Evolutionary conservation across 2,797 vertebrate genomes (phyloP).

Genomic region (Catostomus latipinnis): DNA sequence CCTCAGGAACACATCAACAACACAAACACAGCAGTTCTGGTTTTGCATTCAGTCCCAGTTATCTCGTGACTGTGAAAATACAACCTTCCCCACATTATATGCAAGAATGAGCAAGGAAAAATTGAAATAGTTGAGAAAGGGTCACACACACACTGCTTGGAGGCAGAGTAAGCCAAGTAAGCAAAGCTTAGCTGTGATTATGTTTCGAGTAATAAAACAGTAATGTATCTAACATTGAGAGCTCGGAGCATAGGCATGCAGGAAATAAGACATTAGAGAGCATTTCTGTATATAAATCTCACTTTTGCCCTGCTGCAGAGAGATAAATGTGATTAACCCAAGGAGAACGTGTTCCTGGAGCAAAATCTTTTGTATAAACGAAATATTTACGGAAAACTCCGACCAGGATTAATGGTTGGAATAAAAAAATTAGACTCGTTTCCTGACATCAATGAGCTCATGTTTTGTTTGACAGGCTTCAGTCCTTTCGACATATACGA

Average conservation of each 20-base stretch:
- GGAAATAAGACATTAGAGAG: slow-evolving; percentile 31
- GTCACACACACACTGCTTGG: slow-evolving; percentile 12
- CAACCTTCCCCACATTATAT: neutral
- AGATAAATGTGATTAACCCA: neutral
- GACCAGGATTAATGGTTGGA: too few relatives aligned
- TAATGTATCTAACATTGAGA: slow-evolving; percentile 13
- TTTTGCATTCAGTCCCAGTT: slow-evolving; percentile 20
- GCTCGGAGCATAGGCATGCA: neutral
- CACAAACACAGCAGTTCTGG: neutral
- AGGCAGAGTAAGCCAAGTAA: neutral
- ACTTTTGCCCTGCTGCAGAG: neutral
- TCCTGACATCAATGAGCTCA: too few relatives aligned
- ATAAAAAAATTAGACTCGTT: too few relatives aligned
- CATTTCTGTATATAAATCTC: slow-evolving; percentile 22
- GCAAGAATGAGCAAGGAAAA: slow-evolving; percentile 26
- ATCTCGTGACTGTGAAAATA: slow-evolving; percentile 23
- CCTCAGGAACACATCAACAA: slow-evolving; percentile 29
- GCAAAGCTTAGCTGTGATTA: slow-evolving; percentile 17
- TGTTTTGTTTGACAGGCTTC: too few relatives aligned
- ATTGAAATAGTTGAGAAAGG: slow-evolving; percentile 32
- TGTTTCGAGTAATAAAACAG: neutral
- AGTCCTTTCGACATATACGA: too few relatives aligned
- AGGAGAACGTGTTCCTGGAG: neutral
- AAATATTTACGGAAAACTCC: too few relatives aligned
- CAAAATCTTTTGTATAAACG: neutral